phyloP scores from a whole-genome alignment of 2,888 invertebrate species.

The Brenthis daphne region DNA sequence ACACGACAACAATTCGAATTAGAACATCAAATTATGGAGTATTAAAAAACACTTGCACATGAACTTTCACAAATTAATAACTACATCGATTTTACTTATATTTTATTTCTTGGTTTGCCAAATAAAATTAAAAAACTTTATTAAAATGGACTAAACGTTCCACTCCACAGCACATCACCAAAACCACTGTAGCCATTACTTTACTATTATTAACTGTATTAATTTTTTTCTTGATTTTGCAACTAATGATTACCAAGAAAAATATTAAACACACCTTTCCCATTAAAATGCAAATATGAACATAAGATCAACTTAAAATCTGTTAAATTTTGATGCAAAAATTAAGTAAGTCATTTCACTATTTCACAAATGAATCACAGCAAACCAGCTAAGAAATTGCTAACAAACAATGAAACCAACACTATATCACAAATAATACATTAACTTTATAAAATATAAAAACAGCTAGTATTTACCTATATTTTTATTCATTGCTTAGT shows the following conservation, averaged over 20 bases:
- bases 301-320: too few relatives aligned
- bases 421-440: conserved; percentile 4
- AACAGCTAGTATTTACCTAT: neutral
- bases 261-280: conserved; percentile 12
- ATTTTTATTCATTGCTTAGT: neutral
- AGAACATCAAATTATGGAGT: too few relatives aligned
- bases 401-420: conserved; percentile 4
- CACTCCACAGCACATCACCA: conserved; percentile 21
- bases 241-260: neutral
- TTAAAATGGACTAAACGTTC: conserved; percentile 1
- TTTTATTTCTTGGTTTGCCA: neutral
- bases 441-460: neutral
- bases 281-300: neutral
- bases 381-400: conserved; percentile 2
- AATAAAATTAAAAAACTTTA: conserved; percentile 1
- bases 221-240: neutral
- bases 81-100: neutral
- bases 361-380: conserved; percentile 13
- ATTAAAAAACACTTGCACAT: neutral
- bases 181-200: conserved; percentile 3
- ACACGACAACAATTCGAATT: too few relatives aligned
- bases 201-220: neutral
- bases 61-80: neutral
- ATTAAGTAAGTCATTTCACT: conserved; percentile 2
- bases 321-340: neutral